Base-by-base conservation (phyloP, 1,140 invertebrate genomes). In the Helicoverpa zea region DNA sequence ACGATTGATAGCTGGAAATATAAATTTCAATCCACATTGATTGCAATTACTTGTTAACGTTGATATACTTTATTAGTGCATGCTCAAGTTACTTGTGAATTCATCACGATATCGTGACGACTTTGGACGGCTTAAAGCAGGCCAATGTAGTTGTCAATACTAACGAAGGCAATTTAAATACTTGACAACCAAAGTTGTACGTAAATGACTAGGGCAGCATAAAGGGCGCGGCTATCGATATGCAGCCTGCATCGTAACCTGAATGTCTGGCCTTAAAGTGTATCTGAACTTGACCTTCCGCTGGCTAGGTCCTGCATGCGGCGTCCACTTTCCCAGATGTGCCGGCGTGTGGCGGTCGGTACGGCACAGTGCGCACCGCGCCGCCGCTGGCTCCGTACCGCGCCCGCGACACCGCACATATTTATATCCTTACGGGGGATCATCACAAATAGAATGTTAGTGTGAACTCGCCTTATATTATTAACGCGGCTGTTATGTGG, bases 251-350 rank as follows among this genome's bases (percentile, higher is more conserved):
- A 61, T 52, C 61, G 52, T 47, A 74, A 59, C 73, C 68, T 81
- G 72, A 77, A 61, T 75, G 58, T 56, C 59, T 47, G 68, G 30
- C 68, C 49, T 78, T 81, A 56, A 79, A 66, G 49, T 61, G 29
- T 16, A 68, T 76, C 74, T 87, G 87, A 88, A 87, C 87, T 88
- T 88, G 87, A 88, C 85, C 87, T 87, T 88, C 80, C 72, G 12
- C 66, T 85, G 84, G 84, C 58, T 83, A 79, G 23, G 52, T 83
- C 54, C 82, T 9, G 86, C 82, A 81, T 82, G 16, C 18, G 63
- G 79, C 83, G 54, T 79, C 84, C 82, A 83, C 85, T 86, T 83
- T 86, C 81, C 81, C 85, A 84, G 77, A 85, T 81, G 84, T 74
- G 49, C 16, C 74, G 52, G 74, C 35, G 14, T 47, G 59, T 14